phyloP scores from a whole-genome alignment of 2,888 invertebrate genomes.

The Leptopilina drosophilae region DNA sequence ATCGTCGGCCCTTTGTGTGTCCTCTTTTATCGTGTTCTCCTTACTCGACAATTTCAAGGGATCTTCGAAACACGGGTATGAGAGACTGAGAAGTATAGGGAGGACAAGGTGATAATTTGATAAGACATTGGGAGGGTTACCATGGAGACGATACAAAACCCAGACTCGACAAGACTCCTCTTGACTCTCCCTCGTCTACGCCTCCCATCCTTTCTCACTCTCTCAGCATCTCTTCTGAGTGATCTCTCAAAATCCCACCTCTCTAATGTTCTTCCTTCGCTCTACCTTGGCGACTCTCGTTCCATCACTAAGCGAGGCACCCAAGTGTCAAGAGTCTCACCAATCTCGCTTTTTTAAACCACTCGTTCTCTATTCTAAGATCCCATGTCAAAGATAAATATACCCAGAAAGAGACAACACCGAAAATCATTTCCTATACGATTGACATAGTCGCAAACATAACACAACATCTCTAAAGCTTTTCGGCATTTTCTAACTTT shows the following conservation, averaged over 20 bases:
- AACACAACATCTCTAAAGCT: not conserved
- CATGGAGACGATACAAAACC: conserved; percentile 75
- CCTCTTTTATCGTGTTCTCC: conserved; percentile 63
- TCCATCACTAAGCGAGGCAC: conserved; percentile 63
- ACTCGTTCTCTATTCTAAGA: conserved; percentile 39
- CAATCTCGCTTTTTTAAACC: conserved; percentile 53
- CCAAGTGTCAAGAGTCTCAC: conserved; percentile 72
- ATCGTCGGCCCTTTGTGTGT: conserved; percentile 66
- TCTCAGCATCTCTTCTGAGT: conserved; percentile 49
- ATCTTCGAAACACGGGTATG: conserved; percentile 53
- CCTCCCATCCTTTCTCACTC: conserved; percentile 54
- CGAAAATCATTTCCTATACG: conserved; percentile 9
- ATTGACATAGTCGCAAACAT: not conserved
- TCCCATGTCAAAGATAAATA: conserved; percentile 60
- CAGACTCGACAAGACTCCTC: conserved; percentile 61
- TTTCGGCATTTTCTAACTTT: conserved; percentile 6
- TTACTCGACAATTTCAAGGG: conserved; percentile 52
- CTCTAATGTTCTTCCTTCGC: conserved; percentile 49
- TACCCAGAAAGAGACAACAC: conserved; percentile 33
- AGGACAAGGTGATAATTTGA: conserved; percentile 77
- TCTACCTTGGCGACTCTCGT: conserved; percentile 49
- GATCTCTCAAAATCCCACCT: conserved; percentile 58
- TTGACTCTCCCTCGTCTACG: conserved; percentile 49
- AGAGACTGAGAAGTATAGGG: conserved; percentile 56
- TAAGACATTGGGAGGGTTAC: conserved; percentile 76